phyloP scores from a whole-genome alignment of 2,888 invertebrate genomes.

The Protonemura montana region DNA sequence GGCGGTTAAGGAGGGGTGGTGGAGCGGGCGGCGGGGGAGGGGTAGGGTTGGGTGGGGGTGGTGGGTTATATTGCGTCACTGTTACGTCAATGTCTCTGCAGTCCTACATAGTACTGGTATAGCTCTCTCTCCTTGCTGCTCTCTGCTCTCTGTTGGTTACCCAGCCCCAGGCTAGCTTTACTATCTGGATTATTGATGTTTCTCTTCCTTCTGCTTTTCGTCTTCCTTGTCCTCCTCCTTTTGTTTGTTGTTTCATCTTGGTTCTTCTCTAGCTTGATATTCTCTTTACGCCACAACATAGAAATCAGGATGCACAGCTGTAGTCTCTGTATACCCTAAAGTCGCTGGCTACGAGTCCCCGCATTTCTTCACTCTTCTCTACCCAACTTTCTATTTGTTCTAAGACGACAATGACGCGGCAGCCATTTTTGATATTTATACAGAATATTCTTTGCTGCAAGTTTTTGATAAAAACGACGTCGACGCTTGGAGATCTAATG shows the following conservation, averaged over 20 bases:
- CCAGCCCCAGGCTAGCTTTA: conserved; percentile 13
- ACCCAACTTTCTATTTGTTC: conserved; percentile 29
- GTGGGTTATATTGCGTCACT: conserved; percentile 37
- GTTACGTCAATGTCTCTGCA: conserved; percentile 41
- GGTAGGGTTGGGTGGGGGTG: not conserved
- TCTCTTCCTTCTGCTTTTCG: conserved; percentile 32
- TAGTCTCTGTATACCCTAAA: not conserved
- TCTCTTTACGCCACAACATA: not conserved
- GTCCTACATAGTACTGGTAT: not conserved
- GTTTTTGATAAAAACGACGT: not conserved
- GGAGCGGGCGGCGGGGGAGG: not conserved
- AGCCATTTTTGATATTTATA: not conserved
- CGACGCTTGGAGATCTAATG: not conserved
- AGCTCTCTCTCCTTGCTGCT: not conserved
- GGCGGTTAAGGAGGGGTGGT: not conserved
- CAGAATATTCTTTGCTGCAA: not conserved
- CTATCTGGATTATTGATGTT: conserved; percentile 42
- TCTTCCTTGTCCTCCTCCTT: conserved; percentile 36
- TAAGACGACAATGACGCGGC: not conserved
- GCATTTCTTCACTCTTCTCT: not conserved
- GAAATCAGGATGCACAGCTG: conserved; percentile 9
- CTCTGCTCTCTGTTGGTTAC: conserved; percentile 35
- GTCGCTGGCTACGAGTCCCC: not conserved
- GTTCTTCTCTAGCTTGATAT: conserved; percentile 32
- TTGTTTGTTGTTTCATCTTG: conserved; percentile 36